These are phyloP conservation scores for Pterobdella sp. DNA, from an alignment of 2,888 invertebrate genomes.

Conservation along the genomic window DNA sequence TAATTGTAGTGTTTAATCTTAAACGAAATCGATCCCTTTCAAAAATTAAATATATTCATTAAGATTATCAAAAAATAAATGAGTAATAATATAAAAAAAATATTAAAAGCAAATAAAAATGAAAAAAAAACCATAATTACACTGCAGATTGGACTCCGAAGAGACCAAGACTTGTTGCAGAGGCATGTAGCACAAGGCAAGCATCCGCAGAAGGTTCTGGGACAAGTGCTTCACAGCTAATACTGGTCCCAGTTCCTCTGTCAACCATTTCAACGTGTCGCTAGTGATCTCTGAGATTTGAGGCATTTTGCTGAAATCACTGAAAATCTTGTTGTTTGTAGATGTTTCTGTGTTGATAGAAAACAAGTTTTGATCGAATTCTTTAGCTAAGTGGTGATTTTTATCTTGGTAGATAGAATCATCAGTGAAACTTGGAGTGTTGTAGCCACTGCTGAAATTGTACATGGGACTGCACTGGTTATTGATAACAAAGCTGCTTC, in stretches of 20 bases:
- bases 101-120: constrained; percentile 5
- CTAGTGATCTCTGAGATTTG: constrained; percentile 44
- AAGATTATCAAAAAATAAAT: background rate
- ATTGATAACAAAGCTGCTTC: too few relatives aligned
- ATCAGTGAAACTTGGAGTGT: too few relatives aligned
- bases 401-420: too few relatives aligned
- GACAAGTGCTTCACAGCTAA: constrained; percentile 82
- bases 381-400: too few relatives aligned
- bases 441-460: too few relatives aligned
- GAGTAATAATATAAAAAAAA: background rate
- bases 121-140: background rate
- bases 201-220: constrained; percentile 81
- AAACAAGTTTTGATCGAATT: too few relatives aligned
- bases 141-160: background rate
- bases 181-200: constrained; percentile 81
- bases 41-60: too few relatives aligned
- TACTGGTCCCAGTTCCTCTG: constrained; percentile 85
- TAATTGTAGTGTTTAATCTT: too few relatives aligned
- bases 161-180: constrained; percentile 39
- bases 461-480: too few relatives aligned
- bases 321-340: background rate
- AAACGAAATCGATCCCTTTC: too few relatives aligned
- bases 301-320: background rate
- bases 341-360: background rate
- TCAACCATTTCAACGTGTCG: constrained; percentile 67